These are phyloP conservation scores for Halcyon leucocephala DNA, from an alignment of 2,797 vertebrate species.

Conservation along the genomic window DNA sequence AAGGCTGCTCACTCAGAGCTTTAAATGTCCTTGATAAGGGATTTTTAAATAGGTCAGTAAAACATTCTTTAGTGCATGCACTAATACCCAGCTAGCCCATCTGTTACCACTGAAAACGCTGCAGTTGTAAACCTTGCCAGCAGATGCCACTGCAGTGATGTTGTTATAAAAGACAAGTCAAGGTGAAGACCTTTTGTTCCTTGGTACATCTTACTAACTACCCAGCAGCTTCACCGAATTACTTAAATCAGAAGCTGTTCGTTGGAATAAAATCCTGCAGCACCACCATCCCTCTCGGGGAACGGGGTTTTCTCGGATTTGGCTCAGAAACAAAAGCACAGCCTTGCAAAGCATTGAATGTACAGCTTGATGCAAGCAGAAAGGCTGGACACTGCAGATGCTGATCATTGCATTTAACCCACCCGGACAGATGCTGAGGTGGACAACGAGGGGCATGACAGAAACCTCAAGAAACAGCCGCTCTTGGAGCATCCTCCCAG, in stretches of 20 bases:
- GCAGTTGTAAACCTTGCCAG: conserved; percentile 19
- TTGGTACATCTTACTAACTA: fast-evolving
- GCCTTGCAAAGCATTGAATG: not conserved
- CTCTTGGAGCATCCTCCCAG: not conserved
- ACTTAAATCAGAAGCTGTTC: not conserved
- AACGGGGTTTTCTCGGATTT: not conserved
- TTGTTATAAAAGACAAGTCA: not conserved
- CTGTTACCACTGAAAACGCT: not conserved
- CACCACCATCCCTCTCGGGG: not conserved
- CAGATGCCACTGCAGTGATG: conserved; percentile 16
- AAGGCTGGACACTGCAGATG: not conserved
- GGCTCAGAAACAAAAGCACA: not conserved
- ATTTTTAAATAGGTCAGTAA: not conserved
- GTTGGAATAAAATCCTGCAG: not conserved
- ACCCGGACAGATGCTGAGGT: not conserved
- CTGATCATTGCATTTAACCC: not conserved
- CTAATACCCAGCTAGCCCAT: not conserved
- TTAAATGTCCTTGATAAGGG: not conserved
- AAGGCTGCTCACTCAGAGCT: not conserved
- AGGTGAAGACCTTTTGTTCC: not conserved
- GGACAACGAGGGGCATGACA: fast-evolving
- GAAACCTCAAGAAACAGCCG: not conserved
- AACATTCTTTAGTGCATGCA: not conserved
- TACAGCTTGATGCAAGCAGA: not conserved
- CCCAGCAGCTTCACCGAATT: not conserved